A percentile compares a stretch with the other conserved stretches of the same genome.
Conservation (phyloP, 2,888 invertebrate genomes). For the Drosophila niveifrons region DNA sequence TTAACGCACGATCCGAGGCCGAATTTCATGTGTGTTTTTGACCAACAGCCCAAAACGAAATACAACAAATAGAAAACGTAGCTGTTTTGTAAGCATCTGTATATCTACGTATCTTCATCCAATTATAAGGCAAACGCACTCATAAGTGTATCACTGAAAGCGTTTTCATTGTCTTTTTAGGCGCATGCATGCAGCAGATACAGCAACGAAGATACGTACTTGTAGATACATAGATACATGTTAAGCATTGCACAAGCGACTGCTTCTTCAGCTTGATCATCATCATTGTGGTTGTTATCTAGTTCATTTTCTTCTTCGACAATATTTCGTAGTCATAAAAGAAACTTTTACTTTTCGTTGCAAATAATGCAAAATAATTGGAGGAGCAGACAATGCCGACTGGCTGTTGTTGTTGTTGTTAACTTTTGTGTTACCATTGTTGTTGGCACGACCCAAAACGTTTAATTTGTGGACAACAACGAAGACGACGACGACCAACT, state of each 20-base stretch:
- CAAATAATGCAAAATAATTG: constrained; percentile 67
- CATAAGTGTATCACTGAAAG: constrained; percentile 8
- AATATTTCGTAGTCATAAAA: constrained; percentile 62
- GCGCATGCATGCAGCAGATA: constrained; percentile 14
- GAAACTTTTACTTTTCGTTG: constrained; percentile 73
- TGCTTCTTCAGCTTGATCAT: constrained; percentile 24
- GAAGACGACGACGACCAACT: constrained; percentile 37
- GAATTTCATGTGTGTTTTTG: constrained; percentile 33
- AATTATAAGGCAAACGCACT: constrained; percentile 25
- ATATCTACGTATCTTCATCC: constrained; percentile 11
- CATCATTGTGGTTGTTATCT: constrained; percentile 35
- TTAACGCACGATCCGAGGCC: constrained; percentile 51
- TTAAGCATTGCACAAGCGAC: constrained; percentile 57
- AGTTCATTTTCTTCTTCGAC: constrained; percentile 55
- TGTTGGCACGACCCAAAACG: constrained; percentile 65
- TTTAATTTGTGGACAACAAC: constrained; percentile 62
- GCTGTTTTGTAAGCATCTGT: constrained; percentile 8
- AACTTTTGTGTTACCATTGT: constrained; percentile 43
- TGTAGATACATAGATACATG: constrained; percentile 17
- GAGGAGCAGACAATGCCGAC: constrained; percentile 54
- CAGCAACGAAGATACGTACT: not conserved
- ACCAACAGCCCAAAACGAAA: constrained; percentile 40
- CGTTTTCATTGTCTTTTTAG: constrained; percentile 33
- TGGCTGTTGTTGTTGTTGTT: constrained; percentile 32
- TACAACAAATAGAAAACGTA: constrained; percentile 28